Base-by-base conservation (phyloP, 2,797 vertebrate species). In the Pterois miles region DNA sequence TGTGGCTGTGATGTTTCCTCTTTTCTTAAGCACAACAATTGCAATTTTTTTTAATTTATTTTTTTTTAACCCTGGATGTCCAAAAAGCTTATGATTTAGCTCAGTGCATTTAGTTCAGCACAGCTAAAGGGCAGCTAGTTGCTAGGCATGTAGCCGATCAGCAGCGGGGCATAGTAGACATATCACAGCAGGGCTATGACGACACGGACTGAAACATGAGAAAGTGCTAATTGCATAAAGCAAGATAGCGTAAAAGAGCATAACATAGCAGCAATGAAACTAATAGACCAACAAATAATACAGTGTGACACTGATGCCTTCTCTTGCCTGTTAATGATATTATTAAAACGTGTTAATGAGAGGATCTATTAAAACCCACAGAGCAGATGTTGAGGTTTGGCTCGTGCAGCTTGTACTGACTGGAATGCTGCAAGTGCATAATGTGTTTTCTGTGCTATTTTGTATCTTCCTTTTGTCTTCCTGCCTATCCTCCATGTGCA, bases 361-460 rank as follows among this genome's bases (percentile, higher is more conserved):
- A 63, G 2, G 43, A 25, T 54, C 54, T 34, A 57, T 73, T 74
- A 66, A 65, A 85, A 48, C 46, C 18, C 58, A 64, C 46, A 63
- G 48, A 76, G 33, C 56, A 65, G 29, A 71, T 82, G 48, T 58
- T 25, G 56, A 23, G 8, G 18, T 82, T 75, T 68, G 67, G 43
- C 65, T 81, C 13, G 8, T 54, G 76, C n/a, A 33, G 27, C 40
- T 33, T 78, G 57, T 27, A 8, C 8, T 2, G 25, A 76, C 31
- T 43, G 38, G 22, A 73, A 69, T 25, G 29, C 43, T 60, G 14
- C 5, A 54, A 2, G 22, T 70, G 9, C 68, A 57, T 69, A 81
- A 54, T 85, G 38, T 46, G 50, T 64, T 82, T 64, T 82, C 78
- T 64, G 50, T 81, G 54, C 43, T 60, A 14, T 80, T 85, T 79